Percentiles rank a stretch among this genome's conserved stretches.
Evolutionary conservation across 2,113 vertebrate genomes (phyloP).

Genomic region (Phyllostomus hastatus): DNA sequence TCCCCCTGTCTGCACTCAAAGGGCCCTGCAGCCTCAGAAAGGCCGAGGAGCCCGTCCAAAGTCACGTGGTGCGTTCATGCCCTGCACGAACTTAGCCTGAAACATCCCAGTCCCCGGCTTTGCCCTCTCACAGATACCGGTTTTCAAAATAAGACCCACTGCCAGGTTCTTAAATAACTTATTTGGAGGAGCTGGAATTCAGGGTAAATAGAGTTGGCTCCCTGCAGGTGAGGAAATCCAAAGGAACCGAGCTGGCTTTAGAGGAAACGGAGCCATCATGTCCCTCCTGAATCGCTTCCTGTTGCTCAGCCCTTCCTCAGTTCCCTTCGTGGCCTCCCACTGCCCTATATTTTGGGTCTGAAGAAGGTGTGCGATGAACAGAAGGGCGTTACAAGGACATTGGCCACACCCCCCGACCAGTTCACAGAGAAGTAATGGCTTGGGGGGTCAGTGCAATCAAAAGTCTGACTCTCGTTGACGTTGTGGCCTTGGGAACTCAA

Average conservation of each 20-base stretch:
- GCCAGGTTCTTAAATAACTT: background rate
- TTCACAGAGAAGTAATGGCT: background rate
- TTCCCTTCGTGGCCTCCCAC: background rate
- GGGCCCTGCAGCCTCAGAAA: background rate
- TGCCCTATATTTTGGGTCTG: background rate
- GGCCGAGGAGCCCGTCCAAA: background rate
- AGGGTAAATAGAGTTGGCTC: background rate
- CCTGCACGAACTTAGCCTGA: background rate
- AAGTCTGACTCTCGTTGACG: background rate
- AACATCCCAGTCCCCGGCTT: background rate
- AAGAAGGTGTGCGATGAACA: background rate
- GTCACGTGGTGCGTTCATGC: background rate
- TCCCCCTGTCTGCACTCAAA: background rate
- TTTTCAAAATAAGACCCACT: background rate
- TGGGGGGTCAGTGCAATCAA: background rate
- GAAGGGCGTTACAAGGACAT: background rate
- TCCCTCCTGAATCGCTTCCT: background rate
- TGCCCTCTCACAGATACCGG: background rate
- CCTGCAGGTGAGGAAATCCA: background rate
- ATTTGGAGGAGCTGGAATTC: background rate
- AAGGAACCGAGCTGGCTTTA: background rate
- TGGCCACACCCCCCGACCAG: background rate
- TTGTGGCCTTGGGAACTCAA: background rate
- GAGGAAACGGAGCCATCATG: background rate
- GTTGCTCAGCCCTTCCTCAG: background rate